Evolutionary conservation across 2,797 vertebrate species (phyloP), one percentile per base, ranked within the genome.

Genomic region (Leptodactylus fallax): DNA sequence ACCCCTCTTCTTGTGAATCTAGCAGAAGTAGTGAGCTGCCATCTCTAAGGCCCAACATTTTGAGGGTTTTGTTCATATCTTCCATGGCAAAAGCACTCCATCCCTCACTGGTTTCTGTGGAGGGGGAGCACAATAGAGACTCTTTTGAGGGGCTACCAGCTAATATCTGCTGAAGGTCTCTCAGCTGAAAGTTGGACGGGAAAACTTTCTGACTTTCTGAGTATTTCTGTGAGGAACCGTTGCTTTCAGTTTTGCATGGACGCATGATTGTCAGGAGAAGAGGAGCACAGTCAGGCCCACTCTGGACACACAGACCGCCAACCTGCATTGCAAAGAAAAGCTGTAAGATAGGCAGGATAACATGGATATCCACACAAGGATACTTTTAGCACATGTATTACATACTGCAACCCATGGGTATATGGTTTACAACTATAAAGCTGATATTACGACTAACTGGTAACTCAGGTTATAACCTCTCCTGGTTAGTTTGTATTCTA

Each of bases 11-110:
- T 0, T 94, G 92, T 11, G 93, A 94, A 91, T 97, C 95, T 87
- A 97, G 93, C 89, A 98, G 92, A 74, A 98, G 90, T 71, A 99
- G 36, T 0, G 96, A 94, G n/a, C 97, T 98, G 11, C 97, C 97
- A 0, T 99, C 96, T 36, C 84, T 92, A 69, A 99, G 94, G 0
- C 96, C 96, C 36, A 95, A 93, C 0, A 97, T 96, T 90, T 91
- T 95, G 2, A 99, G 93, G 0, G 97, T 99, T 84, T 95, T 96
- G 88, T 92, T 94, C 96, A 97, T 94, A 92, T 96, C 95, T 6
- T 94, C 95, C 6, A 95, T 90, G 0, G 90, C 92, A 87, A 97
- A 93, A 25, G 97, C 91, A 53, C 93, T 94, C 98, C 98, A 99
- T 6, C 79, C 67, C 23, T 67, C 85, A 36, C 80, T 82, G 60